Base-by-base conservation (phyloP, 53 echinoderm and acorn worm genomes). In the Arbacia lixula region DNA sequence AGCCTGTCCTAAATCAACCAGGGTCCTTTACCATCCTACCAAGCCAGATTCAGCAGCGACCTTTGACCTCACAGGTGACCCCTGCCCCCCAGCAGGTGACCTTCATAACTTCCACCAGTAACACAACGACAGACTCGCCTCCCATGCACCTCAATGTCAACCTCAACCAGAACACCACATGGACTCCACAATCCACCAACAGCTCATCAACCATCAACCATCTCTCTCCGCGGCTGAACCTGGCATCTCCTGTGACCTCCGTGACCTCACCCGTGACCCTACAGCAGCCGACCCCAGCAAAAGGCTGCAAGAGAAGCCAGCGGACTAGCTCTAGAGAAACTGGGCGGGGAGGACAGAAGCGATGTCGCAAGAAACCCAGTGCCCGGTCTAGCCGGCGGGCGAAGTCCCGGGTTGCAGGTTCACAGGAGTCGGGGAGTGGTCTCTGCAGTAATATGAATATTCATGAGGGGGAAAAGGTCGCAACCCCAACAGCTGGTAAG, bases 231-330 rank as follows among this genome's bases (percentile, higher is more conserved):
- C 50, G 50, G 6, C 74, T 74, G 31, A 74, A 74, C 74, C 26
- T 53, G 27, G 53, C 43, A 30, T 53, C 74, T 0, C 74, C 6
- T 8, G 46, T 33, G 16, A 36, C 2, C 31, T 53, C 52, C 6
- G 3, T 38, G 37, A 56, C 58, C 22, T 77, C 77, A 58, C 77
- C 77, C 39, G 36, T 77, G 60, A 77, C 40, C 40, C 58, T 58
- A 26, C 74, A 74, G 19, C 33, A 50, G 32, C n/a, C n/a, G n/a
- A n/a, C n/a, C n/a, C n/a, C n/a, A n/a, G n/a, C n/a, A n/a, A n/a
- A n/a, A n/a, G n/a, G n/a, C n/a, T n/a, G n/a, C n/a, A n/a, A n/a
- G n/a, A n/a, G n/a, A n/a, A n/a, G n/a, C n/a, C n/a, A n/a, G n/a
- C n/a, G n/a, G n/a, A n/a, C n/a, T n/a, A n/a, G n/a, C n/a, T n/a